Conservation (phyloP, 2,113 vertebrate genomes). For the Alouatta palliata region DNA sequence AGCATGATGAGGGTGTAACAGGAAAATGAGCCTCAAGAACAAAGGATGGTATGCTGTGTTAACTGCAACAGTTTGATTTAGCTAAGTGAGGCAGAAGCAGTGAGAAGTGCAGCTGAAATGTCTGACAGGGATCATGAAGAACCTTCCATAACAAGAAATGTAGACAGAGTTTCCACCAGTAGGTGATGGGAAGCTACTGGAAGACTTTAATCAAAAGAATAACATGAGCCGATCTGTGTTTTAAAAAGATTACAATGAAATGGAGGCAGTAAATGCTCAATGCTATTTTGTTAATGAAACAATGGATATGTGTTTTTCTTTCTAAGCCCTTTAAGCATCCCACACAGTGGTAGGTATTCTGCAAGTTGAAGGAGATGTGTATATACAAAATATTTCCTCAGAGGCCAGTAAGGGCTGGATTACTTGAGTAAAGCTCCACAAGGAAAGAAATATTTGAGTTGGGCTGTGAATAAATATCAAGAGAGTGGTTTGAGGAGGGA, state of each 20-base stretch:
- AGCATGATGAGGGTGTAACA: background rate
- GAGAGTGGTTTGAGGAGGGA: background rate
- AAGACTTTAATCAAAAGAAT: background rate
- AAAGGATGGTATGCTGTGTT: background rate
- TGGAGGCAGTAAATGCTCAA: background rate
- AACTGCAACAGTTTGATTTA: background rate
- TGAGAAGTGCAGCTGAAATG: background rate
- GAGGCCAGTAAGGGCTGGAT: background rate
- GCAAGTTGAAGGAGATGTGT: background rate
- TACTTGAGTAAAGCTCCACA: background rate
- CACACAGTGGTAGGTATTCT: background rate
- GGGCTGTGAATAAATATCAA: background rate
- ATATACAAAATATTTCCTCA: background rate
- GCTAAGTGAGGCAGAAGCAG: background rate
- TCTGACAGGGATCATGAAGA: background rate
- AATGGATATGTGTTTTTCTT: background rate
- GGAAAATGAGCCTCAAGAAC: background rate
- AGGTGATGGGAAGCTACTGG: background rate
- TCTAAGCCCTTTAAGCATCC: background rate
- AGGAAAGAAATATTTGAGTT: background rate
- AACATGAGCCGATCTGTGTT: background rate
- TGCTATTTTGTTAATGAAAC: background rate
- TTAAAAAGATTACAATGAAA: background rate
- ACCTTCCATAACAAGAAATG: background rate
- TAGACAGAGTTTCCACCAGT: background rate